Percentiles rank a stretch among this genome's conserved stretches.
These are phyloP conservation scores for Ciconia maguari DNA, from an alignment of 2,113 vertebrate genomes.

Conservation along the genomic window DNA sequence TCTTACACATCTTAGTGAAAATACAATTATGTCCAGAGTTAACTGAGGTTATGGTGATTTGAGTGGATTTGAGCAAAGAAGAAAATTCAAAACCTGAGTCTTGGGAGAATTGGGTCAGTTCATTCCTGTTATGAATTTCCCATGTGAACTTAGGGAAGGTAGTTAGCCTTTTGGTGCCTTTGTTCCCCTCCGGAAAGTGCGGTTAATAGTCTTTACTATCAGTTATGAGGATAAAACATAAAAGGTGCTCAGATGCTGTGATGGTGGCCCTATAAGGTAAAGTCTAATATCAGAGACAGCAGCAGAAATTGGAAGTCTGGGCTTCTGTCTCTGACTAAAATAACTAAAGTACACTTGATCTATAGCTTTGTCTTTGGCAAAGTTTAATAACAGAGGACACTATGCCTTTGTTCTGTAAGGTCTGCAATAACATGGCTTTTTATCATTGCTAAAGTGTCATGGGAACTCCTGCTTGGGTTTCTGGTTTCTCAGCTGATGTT, in stretches of 20 bases:
- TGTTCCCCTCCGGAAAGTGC: background rate
- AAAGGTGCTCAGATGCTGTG: background rate
- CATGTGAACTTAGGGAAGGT: background rate
- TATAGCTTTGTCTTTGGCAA: background rate
- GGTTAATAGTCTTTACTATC: constrained; percentile 9
- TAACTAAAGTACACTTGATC: background rate
- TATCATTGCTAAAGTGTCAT: background rate
- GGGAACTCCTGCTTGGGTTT: background rate
- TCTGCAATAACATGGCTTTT: constrained; percentile 40
- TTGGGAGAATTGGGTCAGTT: background rate
- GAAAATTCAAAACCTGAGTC: background rate
- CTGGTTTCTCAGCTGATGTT: constrained; percentile 19
- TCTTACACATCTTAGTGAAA: background rate
- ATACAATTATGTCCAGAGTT: background rate
- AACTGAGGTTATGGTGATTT: background rate
- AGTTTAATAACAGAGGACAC: background rate
- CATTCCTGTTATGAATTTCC: background rate
- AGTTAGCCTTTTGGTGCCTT: background rate
- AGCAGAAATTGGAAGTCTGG: constrained; percentile 3
- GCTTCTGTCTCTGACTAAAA: background rate
- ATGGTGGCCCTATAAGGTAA: background rate
- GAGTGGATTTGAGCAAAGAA: background rate
- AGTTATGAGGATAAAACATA: background rate
- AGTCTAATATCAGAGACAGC: background rate
- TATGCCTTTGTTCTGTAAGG: background rate